Base-by-base conservation (phyloP, 1,140 invertebrate genomes). In the Drosophila parvula region DNA sequence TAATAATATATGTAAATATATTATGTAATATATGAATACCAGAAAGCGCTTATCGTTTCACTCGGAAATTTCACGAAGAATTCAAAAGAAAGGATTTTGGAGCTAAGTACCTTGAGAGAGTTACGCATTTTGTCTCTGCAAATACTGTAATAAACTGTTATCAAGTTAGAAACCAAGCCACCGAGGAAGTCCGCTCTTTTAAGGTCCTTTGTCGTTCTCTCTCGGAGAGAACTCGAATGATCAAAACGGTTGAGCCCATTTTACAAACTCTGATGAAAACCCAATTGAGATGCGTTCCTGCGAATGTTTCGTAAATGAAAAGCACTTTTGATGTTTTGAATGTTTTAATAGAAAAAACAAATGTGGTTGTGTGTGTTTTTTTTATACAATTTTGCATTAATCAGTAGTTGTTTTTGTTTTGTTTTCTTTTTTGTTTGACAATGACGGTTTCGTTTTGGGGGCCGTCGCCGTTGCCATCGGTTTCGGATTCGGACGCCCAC, bases 321-420 rank as follows among this genome's bases (percentile, higher is more conserved):
- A 62, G 57, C 64, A 58, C 44, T 27, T 50, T 51, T 36, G 47
- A 56, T 77, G 44, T 73, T 77, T 83, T 64, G 48, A 77, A 74
- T 69, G 56, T 79, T 88, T 86, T 84, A 88, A 88, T 88, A 88
- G 71, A 79, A 86, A 82, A 85, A 86, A 86, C 64, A 88, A 77
- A 53, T 78, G 44, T 81, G 34, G 74, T 57, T 61, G 40, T 69
- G 12, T 62, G 34, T 62, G 14, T 28, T 34, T 58, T 32, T 80
- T 64, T 84, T 85, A 78, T 85, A 84, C 81, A 84, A 81, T 85
- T 78, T 74, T 58, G 69, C 69, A 47, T 74, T 58, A 18, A 18
- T 34, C 60, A 67, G 73, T 58, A 38, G 43, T 51, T 56, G 44
- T 48, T 34, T 10, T 45, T 18, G 14, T 58, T 65, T 38, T 32